Conservation (phyloP, 2,797 vertebrate species). For the Notolepis coatsorum region DNA sequence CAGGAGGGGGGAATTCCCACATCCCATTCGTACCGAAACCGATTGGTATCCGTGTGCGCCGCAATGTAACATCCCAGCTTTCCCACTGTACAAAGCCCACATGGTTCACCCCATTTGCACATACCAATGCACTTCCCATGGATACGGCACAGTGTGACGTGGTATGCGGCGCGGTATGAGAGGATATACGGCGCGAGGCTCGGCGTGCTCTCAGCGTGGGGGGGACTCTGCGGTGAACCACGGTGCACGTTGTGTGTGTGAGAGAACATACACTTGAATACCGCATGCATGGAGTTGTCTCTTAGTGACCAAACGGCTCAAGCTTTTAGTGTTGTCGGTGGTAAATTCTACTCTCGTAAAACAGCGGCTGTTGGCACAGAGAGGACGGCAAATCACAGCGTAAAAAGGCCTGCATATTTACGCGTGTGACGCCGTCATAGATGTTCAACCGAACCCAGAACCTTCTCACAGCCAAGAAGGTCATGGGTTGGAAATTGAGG, state of each 20-base stretch:
- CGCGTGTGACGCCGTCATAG: too few species aligned
- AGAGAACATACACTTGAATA: slow-evolving; percentile 16
- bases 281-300: slow-evolving; percentile 21
- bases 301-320: slow-evolving; percentile 53
- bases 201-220: slow-evolving; percentile 13
- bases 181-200: slow-evolving; percentile 32
- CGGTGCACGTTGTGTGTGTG: slow-evolving; percentile 16
- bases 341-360: slow-evolving; percentile 52
- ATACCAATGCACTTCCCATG: slow-evolving; percentile 36
- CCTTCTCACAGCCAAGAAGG: too few species aligned
- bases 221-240: slow-evolving; percentile 13
- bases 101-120: background rate
- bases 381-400: slow-evolving; percentile 16
- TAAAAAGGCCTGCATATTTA: slow-evolving; percentile 1
- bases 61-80: background rate
- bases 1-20: background rate
- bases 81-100: background rate
- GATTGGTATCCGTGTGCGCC: background rate
- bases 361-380: background rate
- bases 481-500: too few species aligned
- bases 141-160: slow-evolving; percentile 25
- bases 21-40: background rate
- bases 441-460: too few species aligned
- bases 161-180: slow-evolving; percentile 30
- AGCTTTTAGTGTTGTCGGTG: background rate